Percentiles rank a stretch among this genome's conserved stretches.
Conservation (phyloP, 2,888 invertebrate species). For the Mythimna loreyi region DNA sequence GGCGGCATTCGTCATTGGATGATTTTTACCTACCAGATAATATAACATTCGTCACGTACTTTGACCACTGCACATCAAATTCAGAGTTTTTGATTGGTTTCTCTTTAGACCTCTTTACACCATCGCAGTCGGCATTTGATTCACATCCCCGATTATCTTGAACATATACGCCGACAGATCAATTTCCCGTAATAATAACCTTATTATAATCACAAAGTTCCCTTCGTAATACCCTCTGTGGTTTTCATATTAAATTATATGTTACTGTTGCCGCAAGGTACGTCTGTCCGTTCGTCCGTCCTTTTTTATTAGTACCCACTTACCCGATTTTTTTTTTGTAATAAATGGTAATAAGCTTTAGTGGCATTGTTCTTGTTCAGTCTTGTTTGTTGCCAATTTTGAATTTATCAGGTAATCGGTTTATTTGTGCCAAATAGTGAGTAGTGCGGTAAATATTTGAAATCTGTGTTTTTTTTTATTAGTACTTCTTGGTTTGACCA, state of each 20-base stretch:
- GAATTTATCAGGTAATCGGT: constrained; percentile 16
- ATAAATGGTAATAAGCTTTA: constrained; percentile 53
- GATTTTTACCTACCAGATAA: no score
- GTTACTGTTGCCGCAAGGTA: constrained; percentile 61
- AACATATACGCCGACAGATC: constrained; percentile 57
- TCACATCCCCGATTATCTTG: constrained; percentile 56
- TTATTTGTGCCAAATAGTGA: constrained; percentile 15
- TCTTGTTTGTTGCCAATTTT: constrained; percentile 7
- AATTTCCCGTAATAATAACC: constrained; percentile 67
- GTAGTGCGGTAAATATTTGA: no score
- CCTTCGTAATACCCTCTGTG: constrained; percentile 56
- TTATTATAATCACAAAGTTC: constrained; percentile 66
- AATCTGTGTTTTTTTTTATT: background rate
- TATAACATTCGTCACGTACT: background rate
- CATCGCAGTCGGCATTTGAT: constrained; percentile 48
- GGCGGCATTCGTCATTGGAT: no score
- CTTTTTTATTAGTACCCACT: constrained; percentile 69
- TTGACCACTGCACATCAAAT: background rate
- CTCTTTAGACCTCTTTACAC: constrained; percentile 19
- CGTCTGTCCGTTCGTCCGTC: constrained; percentile 51
- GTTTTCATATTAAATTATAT: constrained; percentile 67
- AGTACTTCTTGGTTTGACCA: no score
- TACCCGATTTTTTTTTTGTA: constrained; percentile 53
- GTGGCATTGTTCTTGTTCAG: constrained; percentile 40
- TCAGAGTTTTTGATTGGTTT: background rate